Evolutionary conservation across 2,113 vertebrate genomes (phyloP).

Genomic region (Callaeas wilsoni): DNA sequence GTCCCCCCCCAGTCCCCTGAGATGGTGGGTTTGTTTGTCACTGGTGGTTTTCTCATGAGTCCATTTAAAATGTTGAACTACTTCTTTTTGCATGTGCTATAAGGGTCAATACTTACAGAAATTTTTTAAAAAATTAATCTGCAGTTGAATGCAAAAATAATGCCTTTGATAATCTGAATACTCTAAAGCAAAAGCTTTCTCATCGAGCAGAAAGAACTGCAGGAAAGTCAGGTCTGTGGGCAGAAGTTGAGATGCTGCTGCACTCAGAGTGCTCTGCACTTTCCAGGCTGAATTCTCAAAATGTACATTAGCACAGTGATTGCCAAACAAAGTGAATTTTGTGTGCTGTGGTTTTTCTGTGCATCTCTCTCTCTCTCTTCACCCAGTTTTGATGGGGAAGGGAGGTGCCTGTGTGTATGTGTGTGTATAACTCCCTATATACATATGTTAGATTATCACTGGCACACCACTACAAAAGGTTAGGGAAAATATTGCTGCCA

Average conservation of each 20-base stretch:
- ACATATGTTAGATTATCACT: slow-evolving; percentile 60
- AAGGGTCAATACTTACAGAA: not conserved
- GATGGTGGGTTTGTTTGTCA: not conserved
- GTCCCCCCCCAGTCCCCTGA: not conserved
- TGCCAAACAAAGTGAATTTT: not conserved
- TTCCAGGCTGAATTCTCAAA: slow-evolving; percentile 8
- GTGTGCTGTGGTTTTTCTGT: not conserved
- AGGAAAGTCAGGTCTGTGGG: not conserved
- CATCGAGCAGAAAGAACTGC: not conserved
- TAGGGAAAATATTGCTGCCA: slow-evolving; percentile 67
- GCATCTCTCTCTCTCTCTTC: not conserved
- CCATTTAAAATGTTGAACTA: not conserved
- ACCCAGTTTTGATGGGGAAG: not conserved
- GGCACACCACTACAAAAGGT: slow-evolving; percentile 45
- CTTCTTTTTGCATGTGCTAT: not conserved
- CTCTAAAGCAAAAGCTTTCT: slow-evolving; percentile 29
- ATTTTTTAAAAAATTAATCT: not conserved
- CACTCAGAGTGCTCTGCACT: not conserved
- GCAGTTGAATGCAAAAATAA: not conserved
- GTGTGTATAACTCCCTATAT: slow-evolving; percentile 11
- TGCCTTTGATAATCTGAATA: not conserved
- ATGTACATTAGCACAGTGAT: not conserved
- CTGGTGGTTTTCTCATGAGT: not conserved
- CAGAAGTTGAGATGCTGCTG: not conserved
- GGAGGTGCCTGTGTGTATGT: not conserved